Evolutionary conservation across 2,888 invertebrate genomes (phyloP).

Genomic region (Encarsia formosa): DNA sequence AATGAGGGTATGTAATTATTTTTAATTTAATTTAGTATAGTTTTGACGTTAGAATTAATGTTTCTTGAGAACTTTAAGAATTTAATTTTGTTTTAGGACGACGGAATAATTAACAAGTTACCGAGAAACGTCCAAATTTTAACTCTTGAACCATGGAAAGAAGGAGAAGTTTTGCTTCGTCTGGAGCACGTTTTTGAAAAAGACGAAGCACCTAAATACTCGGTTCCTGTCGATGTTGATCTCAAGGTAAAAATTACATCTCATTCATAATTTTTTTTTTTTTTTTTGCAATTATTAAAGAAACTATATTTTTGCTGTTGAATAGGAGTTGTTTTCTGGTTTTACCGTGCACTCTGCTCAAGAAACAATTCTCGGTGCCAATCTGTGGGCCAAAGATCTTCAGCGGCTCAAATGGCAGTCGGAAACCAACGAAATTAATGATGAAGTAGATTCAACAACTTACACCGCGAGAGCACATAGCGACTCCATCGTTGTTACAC

Average conservation of each 20-base stretch:
- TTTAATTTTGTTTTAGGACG: slow-evolving; percentile 31
- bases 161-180: slow-evolving; percentile 62
- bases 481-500: background rate
- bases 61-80: too few species aligned
- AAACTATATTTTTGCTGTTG: background rate
- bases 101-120: slow-evolving; percentile 45
- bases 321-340: background rate
- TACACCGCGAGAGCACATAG: background rate
- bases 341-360: slow-evolving; percentile 45
- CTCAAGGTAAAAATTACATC: slow-evolving; percentile 19
- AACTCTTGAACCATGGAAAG: slow-evolving; percentile 75
- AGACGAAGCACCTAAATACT: slow-evolving; percentile 58
- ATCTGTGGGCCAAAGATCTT: slow-evolving; percentile 59
- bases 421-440: slow-evolving; percentile 29
- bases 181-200: slow-evolving; percentile 73
- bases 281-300: background rate
- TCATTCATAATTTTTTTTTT: too few species aligned
- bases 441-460: background rate
- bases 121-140: slow-evolving; percentile 72
- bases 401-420: slow-evolving; percentile 56
- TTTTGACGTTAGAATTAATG: too few species aligned
- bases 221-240: slow-evolving; percentile 49
- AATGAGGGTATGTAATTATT: slow-evolving; percentile 50
- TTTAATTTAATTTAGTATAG: too few species aligned
- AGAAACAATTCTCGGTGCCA: slow-evolving; percentile 71